Evolutionary conservation across 2,888 invertebrate species (phyloP), one percentile per base, ranked within the genome.

Genomic region (Limnephilus rhombicus): DNA sequence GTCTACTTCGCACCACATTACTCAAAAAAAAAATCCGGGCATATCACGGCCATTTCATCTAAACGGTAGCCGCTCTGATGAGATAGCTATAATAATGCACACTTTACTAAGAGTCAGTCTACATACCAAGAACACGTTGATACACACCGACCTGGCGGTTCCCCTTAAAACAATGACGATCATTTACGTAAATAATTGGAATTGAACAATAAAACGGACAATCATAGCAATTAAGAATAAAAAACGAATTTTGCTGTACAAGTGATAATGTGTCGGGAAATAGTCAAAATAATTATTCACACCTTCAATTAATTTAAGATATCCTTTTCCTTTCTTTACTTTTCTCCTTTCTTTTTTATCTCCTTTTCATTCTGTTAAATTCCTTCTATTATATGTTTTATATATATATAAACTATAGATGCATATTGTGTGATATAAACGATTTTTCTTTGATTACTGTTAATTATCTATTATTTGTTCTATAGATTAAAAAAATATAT

Each of bases 21-120:
- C 92, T 93, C 83, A 86, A 90, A 90, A 82, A 90, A 81, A n/a
- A 92, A 91, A 68, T n/a, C 80, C 37, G n/a, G 85, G 53, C n/a
- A 80, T 92, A 93, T 93, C 93, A 91, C 49, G 41, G 34, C 86
- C 81, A 83, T 88, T 85, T 49, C 83, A 93, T 93, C 93, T 92
- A 80, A 89, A 92, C 93, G 93, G 93, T 93, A 93, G 93, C 93
- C 29, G 53, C 34, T 83, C 41, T 68, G 41, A 37, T 45, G 34
- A 89, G 34, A 89, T 45, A 37, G 37, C 37, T 37, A 82, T 82
- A 81, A 81, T 89, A 82, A 29, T 81, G 81, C 31, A 18, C 80
- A 68, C 31, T 45, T 86, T 11, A 37, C n/a, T 68, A 18, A 18
- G 68, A 68, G 9, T n/a, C 68, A 0, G 9, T 24, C 24, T n/a